Evolutionary conservation across 2,113 vertebrate genomes (phyloP), one percentile per base, ranked within the genome.

Genomic region (Silurus asotus): DNA sequence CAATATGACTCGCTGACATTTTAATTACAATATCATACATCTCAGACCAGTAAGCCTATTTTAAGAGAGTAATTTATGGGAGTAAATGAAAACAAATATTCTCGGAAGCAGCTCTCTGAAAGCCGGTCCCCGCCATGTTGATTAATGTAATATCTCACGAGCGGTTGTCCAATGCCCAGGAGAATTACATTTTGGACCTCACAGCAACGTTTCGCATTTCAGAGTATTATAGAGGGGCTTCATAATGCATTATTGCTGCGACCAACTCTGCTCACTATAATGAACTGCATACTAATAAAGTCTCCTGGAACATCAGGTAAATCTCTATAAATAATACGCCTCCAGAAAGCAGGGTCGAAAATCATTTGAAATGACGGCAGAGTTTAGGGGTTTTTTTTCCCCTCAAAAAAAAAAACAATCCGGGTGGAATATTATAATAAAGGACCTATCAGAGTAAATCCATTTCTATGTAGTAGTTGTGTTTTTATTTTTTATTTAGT

Each of bases 1-100:
- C 84, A 88, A 88, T 89, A 88, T 88, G 87, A 88, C 77, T 87
- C 84, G 77, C 87, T 90, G 89, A 88, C 90, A 87, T 91, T 89
- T 90, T 92, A 91, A 92, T 91, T 90, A 90, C 88, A 86, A 89
- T 89, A 87, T 88, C 88, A 87, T 84, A 67, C 84, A 89, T 85
- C 81, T 84, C 85, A 58, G 59, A 78, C 55, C 69, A 58, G 82
- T 87, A 85, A 83, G 82, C 78, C 88, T 88, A 82, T 89, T 89
- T 88, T 85, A 84, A 90, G 77, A 80, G 85, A 23, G 77, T 86
- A 88, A 90, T 91, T 88, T 90, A 82, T 87, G 67, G 85, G 61
- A 84, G 89, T 81, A 90, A 89, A 90, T 90, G 88, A 90, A 88
- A 91, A 90, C 88, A 90, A 89, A 89, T 90, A 89, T 89, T 90